Percentiles rank a stretch among this genome's conserved stretches.
phyloP scores from a whole-genome alignment of 2,113 vertebrate species.

The Tyrannus savana region DNA sequence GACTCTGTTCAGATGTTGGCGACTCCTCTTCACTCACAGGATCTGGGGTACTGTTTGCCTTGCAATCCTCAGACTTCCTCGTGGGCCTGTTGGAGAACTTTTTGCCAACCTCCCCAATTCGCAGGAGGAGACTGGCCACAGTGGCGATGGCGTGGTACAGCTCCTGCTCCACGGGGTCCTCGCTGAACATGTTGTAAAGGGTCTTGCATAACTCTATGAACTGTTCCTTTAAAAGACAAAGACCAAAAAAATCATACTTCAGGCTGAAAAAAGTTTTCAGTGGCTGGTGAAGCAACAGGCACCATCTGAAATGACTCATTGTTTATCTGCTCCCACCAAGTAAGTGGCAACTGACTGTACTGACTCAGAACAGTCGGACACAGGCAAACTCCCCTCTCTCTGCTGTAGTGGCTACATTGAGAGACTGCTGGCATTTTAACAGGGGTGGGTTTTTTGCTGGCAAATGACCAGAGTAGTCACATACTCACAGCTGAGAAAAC shows the following conservation, averaged over 20 bases:
- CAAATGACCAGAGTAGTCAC: neutral
- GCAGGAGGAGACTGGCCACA: slow-evolving; percentile 91
- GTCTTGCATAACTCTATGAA: slow-evolving; percentile 98
- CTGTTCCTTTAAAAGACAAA: slow-evolving; percentile 84
- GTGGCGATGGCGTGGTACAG: slow-evolving; percentile 97
- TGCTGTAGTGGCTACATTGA: neutral
- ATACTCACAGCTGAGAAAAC: neutral
- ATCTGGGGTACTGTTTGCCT: slow-evolving; percentile 22
- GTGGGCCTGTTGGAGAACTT: slow-evolving; percentile 80
- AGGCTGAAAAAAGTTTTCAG: neutral
- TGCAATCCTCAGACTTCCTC: slow-evolving; percentile 71
- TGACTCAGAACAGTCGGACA: neutral
- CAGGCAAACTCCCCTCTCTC: neutral
- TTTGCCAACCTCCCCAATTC: slow-evolving; percentile 95
- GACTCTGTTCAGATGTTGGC: slow-evolving; percentile 37
- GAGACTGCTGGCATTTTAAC: neutral
- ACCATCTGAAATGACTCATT: neutral
- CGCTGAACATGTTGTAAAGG: slow-evolving; percentile 97
- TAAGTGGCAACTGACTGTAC: neutral
- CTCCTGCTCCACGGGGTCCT: slow-evolving; percentile 88
- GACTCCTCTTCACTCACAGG: slow-evolving; percentile 63
- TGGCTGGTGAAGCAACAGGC: neutral
- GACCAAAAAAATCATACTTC: neutral
- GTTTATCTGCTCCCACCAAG: neutral
- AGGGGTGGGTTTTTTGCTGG: neutral